Evolutionary conservation across 2,888 invertebrate genomes (phyloP).

Genomic region (Apamea monoglypha): DNA sequence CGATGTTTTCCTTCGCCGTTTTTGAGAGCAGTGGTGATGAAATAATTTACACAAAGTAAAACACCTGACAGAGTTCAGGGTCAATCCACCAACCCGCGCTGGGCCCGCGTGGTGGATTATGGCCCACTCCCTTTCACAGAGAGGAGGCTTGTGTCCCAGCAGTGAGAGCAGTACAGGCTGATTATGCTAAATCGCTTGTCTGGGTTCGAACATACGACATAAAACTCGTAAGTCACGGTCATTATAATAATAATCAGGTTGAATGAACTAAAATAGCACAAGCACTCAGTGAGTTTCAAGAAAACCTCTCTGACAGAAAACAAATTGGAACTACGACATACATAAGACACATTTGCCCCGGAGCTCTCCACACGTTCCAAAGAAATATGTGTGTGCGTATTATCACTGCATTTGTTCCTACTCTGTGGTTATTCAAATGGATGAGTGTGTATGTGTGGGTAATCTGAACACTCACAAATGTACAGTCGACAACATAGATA

Average conservation of each 20-base stretch:
- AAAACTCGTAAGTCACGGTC: background rate
- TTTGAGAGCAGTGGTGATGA: no score
- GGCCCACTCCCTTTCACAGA: no score
- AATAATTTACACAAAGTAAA: no score
- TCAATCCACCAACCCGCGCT: no score
- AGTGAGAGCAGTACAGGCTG: no score
- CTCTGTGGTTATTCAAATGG: slow-evolving; percentile 19
- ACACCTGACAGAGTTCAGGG: no score
- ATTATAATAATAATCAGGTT: background rate
- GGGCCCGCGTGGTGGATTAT: no score
- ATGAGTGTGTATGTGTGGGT: slow-evolving; percentile 6
- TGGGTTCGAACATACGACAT: background rate
- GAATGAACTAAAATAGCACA: background rate
- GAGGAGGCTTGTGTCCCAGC: no score
- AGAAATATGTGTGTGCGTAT: slow-evolving; percentile 21
- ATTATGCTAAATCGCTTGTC: background rate
- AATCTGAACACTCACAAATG: background rate
- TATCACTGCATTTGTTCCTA: slow-evolving; percentile 12
- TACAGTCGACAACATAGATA: background rate
- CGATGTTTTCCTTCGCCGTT: no score
- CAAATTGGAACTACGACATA: slow-evolving; percentile 6
- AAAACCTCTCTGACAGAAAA: background rate
- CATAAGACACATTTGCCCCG: background rate
- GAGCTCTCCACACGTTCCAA: slow-evolving; percentile 1
- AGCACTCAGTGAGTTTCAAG: background rate